Evolutionary conservation across 2,888 invertebrate species (phyloP).

Genomic region (Cephus sareptanus): DNA sequence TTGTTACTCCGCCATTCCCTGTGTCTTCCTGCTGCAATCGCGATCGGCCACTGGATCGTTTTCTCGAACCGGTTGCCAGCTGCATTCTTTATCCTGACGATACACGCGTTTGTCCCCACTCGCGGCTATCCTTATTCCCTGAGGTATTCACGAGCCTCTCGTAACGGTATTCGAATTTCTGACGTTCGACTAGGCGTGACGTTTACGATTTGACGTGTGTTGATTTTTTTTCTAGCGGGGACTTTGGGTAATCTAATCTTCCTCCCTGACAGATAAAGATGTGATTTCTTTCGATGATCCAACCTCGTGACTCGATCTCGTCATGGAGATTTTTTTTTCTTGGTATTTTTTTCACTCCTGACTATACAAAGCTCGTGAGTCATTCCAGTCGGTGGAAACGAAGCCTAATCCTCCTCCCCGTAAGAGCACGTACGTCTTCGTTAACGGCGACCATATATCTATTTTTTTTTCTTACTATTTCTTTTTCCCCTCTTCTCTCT

Average conservation of each 20-base stretch:
- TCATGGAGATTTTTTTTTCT: neutral
- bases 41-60: neutral
- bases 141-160: neutral
- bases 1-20: neutral
- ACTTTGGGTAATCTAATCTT: slow-evolving; percentile 14
- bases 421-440: neutral
- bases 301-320: neutral
- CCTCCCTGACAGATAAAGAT: neutral
- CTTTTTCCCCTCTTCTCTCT: neutral
- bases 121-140: neutral
- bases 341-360: slow-evolving; percentile 8
- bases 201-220: slow-evolving; percentile 25
- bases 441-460: neutral
- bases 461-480: neutral
- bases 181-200: slow-evolving; percentile 36
- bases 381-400: slow-evolving; percentile 17
- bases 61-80: neutral
- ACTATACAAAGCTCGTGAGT: neutral
- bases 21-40: neutral
- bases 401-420: neutral
- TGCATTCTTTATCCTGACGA: neutral
- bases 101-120: neutral
- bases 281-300: neutral
- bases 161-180: slow-evolving; percentile 34
- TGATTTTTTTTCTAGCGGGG: slow-evolving; percentile 20